Conservation (phyloP, 1,140 invertebrate species). For the Anoplophora glabripennis region DNA sequence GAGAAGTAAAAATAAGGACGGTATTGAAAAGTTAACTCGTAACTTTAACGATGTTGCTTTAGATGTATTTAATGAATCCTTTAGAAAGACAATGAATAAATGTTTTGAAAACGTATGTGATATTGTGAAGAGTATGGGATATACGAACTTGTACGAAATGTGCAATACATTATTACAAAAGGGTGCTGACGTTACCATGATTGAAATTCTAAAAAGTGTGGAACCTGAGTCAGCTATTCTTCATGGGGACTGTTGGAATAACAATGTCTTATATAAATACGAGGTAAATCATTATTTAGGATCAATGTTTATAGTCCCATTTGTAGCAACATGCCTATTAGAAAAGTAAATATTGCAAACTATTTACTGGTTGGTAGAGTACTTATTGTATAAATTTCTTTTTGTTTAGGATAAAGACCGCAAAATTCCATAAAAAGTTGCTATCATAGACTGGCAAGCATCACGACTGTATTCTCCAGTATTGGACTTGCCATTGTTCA, state of each 20-base stretch:
- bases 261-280: conserved; percentile 36
- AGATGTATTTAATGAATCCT: background rate
- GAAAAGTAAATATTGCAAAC: too few species aligned
- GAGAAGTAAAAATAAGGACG: conserved; percentile 45
- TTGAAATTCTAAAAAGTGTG: conserved; percentile 16
- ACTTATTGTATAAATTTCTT: background rate
- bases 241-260: conserved; percentile 39
- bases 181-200: conserved; percentile 6
- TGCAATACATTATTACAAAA: conserved; percentile 13
- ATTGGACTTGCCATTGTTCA: conserved; percentile 56
- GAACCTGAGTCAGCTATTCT: conserved; percentile 23
- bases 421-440: conserved; percentile 13
- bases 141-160: conserved; percentile 18
- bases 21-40: conserved; percentile 26
- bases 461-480: conserved; percentile 56
- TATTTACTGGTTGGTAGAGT: too few species aligned
- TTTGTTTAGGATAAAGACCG: background rate
- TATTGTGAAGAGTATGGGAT: conserved; percentile 18
- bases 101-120: background rate
- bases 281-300: too few species aligned
- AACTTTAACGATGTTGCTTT: conserved; percentile 24
- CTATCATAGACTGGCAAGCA: conserved; percentile 59
- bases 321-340: too few species aligned
- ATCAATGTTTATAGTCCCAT: too few species aligned
- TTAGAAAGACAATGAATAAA: conserved; percentile 12